Conservation (phyloP, 1,140 invertebrate genomes). For the Drosophila sturtevanti region DNA sequence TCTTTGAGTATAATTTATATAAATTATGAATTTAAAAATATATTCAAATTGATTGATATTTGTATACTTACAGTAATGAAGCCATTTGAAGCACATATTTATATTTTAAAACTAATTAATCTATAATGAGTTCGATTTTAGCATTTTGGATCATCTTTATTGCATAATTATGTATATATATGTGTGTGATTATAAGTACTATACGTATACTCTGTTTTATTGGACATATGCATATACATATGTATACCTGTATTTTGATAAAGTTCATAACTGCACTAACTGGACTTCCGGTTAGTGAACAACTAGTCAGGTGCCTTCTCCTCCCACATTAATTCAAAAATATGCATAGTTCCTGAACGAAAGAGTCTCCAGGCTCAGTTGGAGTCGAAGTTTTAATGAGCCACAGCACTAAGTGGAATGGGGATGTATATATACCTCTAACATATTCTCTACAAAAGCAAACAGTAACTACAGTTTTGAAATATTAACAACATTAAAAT, state of each 20-base stretch:
- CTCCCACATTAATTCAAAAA: background rate
- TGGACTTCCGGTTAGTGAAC: background rate
- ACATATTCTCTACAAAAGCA: background rate
- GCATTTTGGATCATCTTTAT: too few relatives aligned
- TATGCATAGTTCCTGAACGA: slow-evolving; percentile 21
- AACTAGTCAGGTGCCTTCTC: background rate
- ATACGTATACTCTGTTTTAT: too few relatives aligned
- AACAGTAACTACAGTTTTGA: slow-evolving; percentile 34
- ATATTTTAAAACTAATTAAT: too few relatives aligned
- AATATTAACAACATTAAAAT: slow-evolving; percentile 75
- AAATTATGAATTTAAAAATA: too few relatives aligned
- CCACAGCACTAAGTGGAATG: slow-evolving; percentile 32
- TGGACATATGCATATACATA: too few relatives aligned
- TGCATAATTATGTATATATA: too few relatives aligned
- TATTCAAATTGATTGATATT: too few relatives aligned
- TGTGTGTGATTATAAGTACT: too few relatives aligned
- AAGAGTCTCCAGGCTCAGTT: slow-evolving; percentile 46
- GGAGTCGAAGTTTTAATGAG: slow-evolving; percentile 68
- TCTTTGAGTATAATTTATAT: too few relatives aligned
- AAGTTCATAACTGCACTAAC: background rate
- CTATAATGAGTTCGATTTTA: too few relatives aligned
- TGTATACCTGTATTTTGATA: background rate
- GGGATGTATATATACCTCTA: background rate
- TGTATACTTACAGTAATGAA: too few relatives aligned
- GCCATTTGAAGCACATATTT: too few relatives aligned